Conservation (phyloP, 2,888 invertebrate species). For the Mycalesis mineus region DNA sequence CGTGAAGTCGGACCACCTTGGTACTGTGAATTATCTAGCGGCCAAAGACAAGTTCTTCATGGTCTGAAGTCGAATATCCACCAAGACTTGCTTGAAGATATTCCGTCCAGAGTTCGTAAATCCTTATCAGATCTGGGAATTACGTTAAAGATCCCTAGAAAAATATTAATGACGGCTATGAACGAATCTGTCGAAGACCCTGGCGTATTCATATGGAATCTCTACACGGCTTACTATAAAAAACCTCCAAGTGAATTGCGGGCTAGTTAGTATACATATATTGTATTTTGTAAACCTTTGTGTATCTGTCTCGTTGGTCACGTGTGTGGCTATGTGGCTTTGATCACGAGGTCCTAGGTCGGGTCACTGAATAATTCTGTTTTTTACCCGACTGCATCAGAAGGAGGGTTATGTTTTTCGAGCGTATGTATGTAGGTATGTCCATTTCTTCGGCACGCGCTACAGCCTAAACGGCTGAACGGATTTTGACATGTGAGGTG, state of each 20-base stretch:
- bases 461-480: too few species aligned
- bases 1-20: conserved; percentile 57
- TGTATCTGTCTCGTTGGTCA: too few species aligned
- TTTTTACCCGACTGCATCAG: too few species aligned
- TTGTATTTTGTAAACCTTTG: too few species aligned
- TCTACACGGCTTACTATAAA: conserved; percentile 56
- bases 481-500: too few species aligned
- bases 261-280: conserved; percentile 38
- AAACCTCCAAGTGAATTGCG: conserved; percentile 50
- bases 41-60: conserved; percentile 47
- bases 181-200: conserved; percentile 49
- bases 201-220: conserved; percentile 67
- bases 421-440: too few species aligned
- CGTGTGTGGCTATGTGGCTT: too few species aligned
- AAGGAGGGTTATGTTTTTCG: too few species aligned
- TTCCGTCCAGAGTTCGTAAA: conserved; percentile 49
- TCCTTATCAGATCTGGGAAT: conserved; percentile 56
- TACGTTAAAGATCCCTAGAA: conserved; percentile 46
- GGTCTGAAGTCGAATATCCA: conserved; percentile 53
- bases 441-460: too few species aligned
- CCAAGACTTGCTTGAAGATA: conserved; percentile 61
- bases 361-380: too few species aligned
- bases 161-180: conserved; percentile 54
- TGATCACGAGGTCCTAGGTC: too few species aligned
- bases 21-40: conserved; percentile 58